Evolutionary conservation across 2,797 vertebrate genomes (phyloP).

Genomic region (Mionectes olivaceus): DNA sequence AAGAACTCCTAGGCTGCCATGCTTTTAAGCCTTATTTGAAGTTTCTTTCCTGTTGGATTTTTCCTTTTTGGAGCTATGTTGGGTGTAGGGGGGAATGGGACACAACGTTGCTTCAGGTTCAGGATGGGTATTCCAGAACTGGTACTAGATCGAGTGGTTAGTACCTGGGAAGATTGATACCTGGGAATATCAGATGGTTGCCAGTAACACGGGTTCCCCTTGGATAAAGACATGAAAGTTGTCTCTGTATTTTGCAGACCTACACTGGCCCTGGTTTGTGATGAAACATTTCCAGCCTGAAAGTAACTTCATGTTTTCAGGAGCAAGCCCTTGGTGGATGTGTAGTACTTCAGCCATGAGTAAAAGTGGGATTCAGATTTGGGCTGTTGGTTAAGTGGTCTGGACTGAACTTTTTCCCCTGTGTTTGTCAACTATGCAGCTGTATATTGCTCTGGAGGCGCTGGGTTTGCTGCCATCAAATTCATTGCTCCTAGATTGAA

Average conservation of each 20-base stretch:
- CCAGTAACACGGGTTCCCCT: background rate
- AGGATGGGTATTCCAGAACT: background rate
- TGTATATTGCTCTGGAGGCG: background rate
- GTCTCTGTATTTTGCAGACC: background rate
- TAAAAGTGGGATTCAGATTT: background rate
- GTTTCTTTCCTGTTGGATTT: background rate
- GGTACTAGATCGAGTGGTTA: background rate
- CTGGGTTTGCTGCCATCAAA: background rate
- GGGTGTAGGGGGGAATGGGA: background rate
- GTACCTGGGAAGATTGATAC: background rate
- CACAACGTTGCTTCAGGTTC: background rate
- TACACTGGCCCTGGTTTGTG: background rate
- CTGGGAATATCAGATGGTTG: background rate
- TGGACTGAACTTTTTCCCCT: background rate
- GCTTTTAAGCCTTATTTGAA: background rate
- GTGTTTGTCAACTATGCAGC: background rate
- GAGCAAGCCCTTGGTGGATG: background rate
- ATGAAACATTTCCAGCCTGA: background rate
- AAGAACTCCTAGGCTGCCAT: background rate
- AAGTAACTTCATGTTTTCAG: background rate
- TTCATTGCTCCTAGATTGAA: background rate
- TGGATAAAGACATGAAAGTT: background rate
- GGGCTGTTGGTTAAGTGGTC: background rate
- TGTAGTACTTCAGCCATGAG: background rate
- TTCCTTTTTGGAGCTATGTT: background rate